Evolutionary conservation across 2,797 vertebrate species (phyloP), one percentile per base, ranked within the genome.

Genomic region (Cyclura pinguis): DNA sequence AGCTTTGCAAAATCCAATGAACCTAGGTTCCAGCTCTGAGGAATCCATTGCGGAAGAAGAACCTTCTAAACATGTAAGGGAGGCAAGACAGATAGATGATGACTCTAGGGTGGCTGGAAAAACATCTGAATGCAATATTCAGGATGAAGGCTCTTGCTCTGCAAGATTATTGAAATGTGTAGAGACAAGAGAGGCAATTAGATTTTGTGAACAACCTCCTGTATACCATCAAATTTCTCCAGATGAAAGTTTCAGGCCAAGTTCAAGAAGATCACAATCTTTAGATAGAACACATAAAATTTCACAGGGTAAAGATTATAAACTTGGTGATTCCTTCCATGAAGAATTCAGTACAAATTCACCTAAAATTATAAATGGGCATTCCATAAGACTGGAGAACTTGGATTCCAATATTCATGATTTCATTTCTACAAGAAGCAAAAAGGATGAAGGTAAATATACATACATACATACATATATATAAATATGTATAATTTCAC

Each of bases 1-100:
- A 94, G 98, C 98, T 13, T 94, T 98, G 87, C 98, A 97, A 93
- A 98, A 98, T 92, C 98, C 98, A 18, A 98, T 98, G 98, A 97
- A 96, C 87, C 95, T 98, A 0, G 98, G 98, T n/a, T 98, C 98
- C n/a, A 98, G 98, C 93, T 98, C 98, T 2, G 98, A 98, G 93
- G 98, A 97, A 73, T 98, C 98, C 50, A 93, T 98, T 27, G 77
- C 93, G 0, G 98, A 98, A 47, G 96, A 97, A 42, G 87, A 93
- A 9, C 55, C 89, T 8, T 78, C 88, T 59, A 52, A 96, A 95
- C 90, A 90, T 47, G 32, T 57, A 24, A 5, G 24, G 16, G 77
- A 87, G 35, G 73, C 52, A 5, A 27, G 29, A 50, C 47, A 73
- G 55, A 18, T 64, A n/a, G 85, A 59, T 20, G 84, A 74, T 77